These are phyloP conservation scores for Rhyacophila evoluta DNA, from an alignment of 2,888 invertebrate species.

Conservation along the genomic window DNA sequence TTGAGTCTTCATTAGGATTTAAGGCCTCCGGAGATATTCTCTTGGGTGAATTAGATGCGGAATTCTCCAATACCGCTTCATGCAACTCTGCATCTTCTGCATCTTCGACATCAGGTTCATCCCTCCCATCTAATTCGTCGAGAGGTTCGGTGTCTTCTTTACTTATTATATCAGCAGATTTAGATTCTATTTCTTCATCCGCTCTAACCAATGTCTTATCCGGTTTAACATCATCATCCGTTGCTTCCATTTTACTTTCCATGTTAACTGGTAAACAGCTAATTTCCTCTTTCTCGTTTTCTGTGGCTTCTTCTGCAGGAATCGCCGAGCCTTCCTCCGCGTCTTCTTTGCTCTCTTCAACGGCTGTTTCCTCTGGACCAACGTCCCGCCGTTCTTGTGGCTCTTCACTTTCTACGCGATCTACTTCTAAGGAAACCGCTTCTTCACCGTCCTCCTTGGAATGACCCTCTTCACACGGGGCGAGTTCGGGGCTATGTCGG, in stretches of 20 bases:
- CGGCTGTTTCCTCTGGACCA: constrained; percentile 55
- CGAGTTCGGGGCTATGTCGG: constrained; percentile 46
- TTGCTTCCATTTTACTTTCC: constrained; percentile 33
- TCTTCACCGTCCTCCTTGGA: constrained; percentile 57
- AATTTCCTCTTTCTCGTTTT: neutral
- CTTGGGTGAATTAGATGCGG: constrained; percentile 53
- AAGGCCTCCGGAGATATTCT: constrained; percentile 23
- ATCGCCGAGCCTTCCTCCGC: constrained; percentile 32
- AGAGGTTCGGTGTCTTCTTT: constrained; percentile 26
- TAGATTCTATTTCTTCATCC: constrained; percentile 36
- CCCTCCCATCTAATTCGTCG: constrained; percentile 10
- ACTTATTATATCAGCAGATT: constrained; percentile 37
- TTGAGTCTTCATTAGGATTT: constrained; percentile 46
- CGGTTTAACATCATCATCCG: neutral
- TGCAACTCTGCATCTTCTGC: constrained; percentile 35
- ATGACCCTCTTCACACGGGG: constrained; percentile 38
- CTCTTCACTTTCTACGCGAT: neutral
- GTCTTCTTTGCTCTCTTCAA: constrained; percentile 56
- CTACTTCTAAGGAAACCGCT: constrained; percentile 54
- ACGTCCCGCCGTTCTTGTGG: constrained; percentile 15
- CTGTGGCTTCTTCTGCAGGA: constrained; percentile 58
- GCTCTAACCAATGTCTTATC: neutral
- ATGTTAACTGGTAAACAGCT: constrained; percentile 27
- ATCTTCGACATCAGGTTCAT: constrained; percentile 22
- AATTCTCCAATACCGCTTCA: constrained; percentile 35